These are phyloP conservation scores for Erannis defoliaria DNA, from an alignment of 2,888 invertebrate genomes.

Conservation along the genomic window DNA sequence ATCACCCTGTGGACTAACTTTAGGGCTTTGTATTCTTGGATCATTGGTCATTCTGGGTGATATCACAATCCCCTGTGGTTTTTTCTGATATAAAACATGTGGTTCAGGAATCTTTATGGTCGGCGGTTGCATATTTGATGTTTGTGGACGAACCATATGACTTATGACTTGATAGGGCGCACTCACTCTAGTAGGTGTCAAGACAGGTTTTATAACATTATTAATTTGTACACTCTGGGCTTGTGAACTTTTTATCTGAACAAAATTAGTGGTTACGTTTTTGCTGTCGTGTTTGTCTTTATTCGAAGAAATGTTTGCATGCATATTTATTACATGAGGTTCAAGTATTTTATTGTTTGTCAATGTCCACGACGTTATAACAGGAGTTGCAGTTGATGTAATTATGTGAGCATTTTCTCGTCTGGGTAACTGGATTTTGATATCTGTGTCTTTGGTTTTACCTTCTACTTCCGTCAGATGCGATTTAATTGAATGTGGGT, in stretches of 20 bases:
- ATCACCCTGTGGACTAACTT: conserved; percentile 70
- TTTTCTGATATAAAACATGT: conserved; percentile 81
- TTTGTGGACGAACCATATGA: conserved; percentile 71
- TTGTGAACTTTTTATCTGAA: conserved; percentile 74
- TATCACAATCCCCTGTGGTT: conserved; percentile 77
- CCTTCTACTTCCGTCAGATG: conserved; percentile 57
- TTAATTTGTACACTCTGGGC: conserved; percentile 63
- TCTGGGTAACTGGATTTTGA: conserved; percentile 68
- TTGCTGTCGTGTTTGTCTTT: conserved; percentile 72
- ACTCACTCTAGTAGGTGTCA: conserved; percentile 67
- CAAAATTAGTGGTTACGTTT: conserved; percentile 76
- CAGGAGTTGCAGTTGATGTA: conserved; percentile 79
- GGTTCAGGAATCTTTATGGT: conserved; percentile 89
- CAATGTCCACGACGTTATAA: conserved; percentile 87
- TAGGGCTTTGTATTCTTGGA: conserved; percentile 76
- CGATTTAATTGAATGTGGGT: conserved; percentile 17
- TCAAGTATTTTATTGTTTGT: conserved; percentile 79
- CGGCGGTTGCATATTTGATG: conserved; percentile 87
- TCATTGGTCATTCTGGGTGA: conserved; percentile 77
- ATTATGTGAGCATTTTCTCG: conserved; percentile 68
- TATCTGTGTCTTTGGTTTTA: conserved; percentile 65
- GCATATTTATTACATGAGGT: conserved; percentile 72
- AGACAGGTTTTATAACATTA: conserved; percentile 66
- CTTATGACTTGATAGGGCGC: conserved; percentile 80
- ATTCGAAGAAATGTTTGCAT: conserved; percentile 56